These are phyloP conservation scores for Oncorhynchus kisutch DNA, from an alignment of 2,113 vertebrate species.

Conservation along the genomic window DNA sequence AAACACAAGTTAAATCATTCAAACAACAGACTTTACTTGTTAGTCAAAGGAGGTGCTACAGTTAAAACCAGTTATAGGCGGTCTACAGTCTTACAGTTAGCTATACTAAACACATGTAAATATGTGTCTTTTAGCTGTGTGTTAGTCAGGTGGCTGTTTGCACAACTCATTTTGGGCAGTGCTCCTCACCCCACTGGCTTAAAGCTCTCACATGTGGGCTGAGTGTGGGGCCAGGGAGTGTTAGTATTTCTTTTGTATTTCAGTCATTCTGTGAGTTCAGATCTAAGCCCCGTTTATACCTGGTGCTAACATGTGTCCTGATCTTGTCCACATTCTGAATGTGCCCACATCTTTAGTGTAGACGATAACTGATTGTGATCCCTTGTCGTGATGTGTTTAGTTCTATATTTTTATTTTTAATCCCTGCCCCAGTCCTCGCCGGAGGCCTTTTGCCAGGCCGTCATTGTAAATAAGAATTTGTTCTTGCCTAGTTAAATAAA, in stretches of 20 bases:
- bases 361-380: too few relatives aligned
- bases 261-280: neutral
- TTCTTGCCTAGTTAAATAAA: too few relatives aligned
- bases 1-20: too few relatives aligned
- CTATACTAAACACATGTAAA: neutral
- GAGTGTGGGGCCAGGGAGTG: neutral
- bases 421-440: too few relatives aligned
- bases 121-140: neutral
- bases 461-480: too few relatives aligned
- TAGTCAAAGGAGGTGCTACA: neutral
- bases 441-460: too few relatives aligned
- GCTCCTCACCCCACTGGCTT: neutral
- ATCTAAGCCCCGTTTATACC: neutral
- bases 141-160: neutral
- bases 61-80: neutral
- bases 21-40: neutral
- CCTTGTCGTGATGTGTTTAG: too few relatives aligned
- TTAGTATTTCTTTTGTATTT: neutral
- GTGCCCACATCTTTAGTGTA: too few relatives aligned
- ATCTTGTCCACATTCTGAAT: too few relatives aligned
- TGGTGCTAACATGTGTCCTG: too few relatives aligned
- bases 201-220: neutral
- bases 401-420: too few relatives aligned
- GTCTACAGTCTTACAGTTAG: neutral
- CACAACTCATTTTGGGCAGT: neutral